These are phyloP conservation scores for Erethizon dorsatum DNA, from an alignment of 2,797 vertebrate species.

Conservation along the genomic window DNA sequence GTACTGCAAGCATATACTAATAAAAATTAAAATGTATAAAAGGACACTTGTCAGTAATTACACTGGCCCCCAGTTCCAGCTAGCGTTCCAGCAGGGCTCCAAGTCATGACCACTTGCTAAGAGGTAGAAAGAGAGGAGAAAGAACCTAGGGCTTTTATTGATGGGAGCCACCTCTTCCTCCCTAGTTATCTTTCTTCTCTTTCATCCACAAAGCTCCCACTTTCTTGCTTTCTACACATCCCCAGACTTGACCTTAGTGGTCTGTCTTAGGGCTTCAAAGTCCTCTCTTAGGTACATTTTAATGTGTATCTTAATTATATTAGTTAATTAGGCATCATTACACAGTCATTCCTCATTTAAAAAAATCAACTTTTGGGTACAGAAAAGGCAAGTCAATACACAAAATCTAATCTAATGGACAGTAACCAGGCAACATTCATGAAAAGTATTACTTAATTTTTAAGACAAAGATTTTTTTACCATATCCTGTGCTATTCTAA, in stretches of 20 bases:
- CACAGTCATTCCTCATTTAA: neutral
- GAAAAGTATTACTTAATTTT: neutral
- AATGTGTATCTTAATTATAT: neutral
- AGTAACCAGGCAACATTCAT: neutral
- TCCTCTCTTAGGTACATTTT: neutral
- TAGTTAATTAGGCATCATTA: neutral
- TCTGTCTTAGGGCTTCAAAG: neutral
- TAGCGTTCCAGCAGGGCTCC: neutral
- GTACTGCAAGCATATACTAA: neutral
- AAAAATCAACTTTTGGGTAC: neutral
- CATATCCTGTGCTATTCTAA: neutral
- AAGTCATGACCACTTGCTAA: neutral
- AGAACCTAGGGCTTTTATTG: neutral
- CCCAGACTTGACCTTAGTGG: neutral
- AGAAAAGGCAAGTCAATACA: constrained; percentile 26
- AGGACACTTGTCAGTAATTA: neutral
- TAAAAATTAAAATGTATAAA: neutral
- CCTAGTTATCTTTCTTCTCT: neutral
- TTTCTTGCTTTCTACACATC: neutral
- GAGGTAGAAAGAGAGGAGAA: no score
- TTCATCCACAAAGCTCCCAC: neutral
- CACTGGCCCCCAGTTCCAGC: neutral
- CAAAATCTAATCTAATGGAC: constrained; percentile 9
- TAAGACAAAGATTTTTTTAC: constrained; percentile 8
- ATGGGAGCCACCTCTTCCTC: neutral